Evolutionary conservation across 2,113 vertebrate genomes (phyloP), one percentile per base, ranked within the genome.

Genomic region (Tautogolabrus adspersus): DNA sequence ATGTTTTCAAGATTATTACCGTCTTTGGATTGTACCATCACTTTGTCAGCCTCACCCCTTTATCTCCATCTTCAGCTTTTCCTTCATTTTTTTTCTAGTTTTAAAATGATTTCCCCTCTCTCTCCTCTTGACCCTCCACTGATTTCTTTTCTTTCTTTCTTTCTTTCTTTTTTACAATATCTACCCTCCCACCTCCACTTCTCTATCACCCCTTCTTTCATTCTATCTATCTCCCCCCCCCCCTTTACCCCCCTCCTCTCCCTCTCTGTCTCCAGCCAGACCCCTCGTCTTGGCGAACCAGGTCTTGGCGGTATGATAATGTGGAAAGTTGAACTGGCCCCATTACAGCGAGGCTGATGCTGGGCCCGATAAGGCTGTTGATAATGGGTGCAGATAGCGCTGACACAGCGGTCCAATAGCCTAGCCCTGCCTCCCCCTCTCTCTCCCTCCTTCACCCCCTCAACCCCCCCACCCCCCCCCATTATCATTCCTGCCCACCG

Each of bases 261-360:
- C 52, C 60, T 1, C 7, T 44, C 77, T 92, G 81, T 88, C 95
- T 92, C 88, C 91, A 96, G 95, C 94, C 75, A 95, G 91, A 91
- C 94, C 92, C 89, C 93, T 94, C 94, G 95, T 96, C 96, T 96
- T 93, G 95, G 87, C 87, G 90, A 92, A 95, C 92, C 96, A 96
- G 91, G 96, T 97, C 96, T 95, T 97, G 96, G 97, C 96, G 94
- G 95, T 97, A 97, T 97, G 98, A 99, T 99, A 98, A 99, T 97
- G 97, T 95, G 94, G 97, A 97, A 98, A 99, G 98, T 99, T 99
- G 97, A 99, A 98, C 98, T 97, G 98, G 97, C 96, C 97, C 97
- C 97, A 99, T 99, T 99, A 98, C 97, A 95, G 96, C 95, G 93
- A 93, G 75, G 94, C 93, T 93, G 97, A 99, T 99, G 97, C 96